Base-by-base conservation (phyloP, 1,140 invertebrate genomes). In the Cydia splendana region DNA sequence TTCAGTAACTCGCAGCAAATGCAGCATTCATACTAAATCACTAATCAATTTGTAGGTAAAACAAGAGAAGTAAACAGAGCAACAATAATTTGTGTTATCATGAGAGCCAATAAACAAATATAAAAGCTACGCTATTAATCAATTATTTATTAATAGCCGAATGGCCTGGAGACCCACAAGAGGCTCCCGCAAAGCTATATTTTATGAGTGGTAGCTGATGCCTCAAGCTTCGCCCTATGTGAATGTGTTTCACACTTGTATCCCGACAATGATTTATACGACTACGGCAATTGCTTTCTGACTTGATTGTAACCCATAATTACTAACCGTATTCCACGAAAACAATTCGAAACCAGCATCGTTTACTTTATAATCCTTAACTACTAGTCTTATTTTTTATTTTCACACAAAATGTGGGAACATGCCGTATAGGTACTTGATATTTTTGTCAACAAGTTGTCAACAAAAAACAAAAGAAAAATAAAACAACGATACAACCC, bases 241-340 rank as follows among this genome's bases (percentile, higher is more conserved):
- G 12, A 48, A 48, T 48, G 45, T 48, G 45, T 48, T 48, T 12
- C 45, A 12, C 45, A 48, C 2, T 48, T 48, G 45, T 42, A 9
- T 42, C 12, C 45, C 45, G 4, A 48, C 12, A 48, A 13, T 48
- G 2, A 48, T 45, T 45, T 45, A 45, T 53, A 53, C 13, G 9
- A 53, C 5, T 53, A 53, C 51, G 51, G 12, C n/a, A 53, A 53
- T 18, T 53, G 51, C n/a, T 18, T 18, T 12, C n/a, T n/a, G n/a
- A 53, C n/a, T 53, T n/a, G 3, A 53, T 53, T 13, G 10, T 18
- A 6, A 53, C 51, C n/a, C 51, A 53, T 53, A 53, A 53, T 53
- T 18, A 71, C 67, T 71, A 38, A 71, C 67, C 67, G 24, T 71
- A 42, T 38, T n/a, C 15, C n/a, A 42, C 67, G 34, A 42, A 71